Percentiles rank a stretch among this genome's conserved stretches.
These are phyloP conservation scores for Oceanodroma tethys DNA, from an alignment of 2,113 vertebrate genomes.

Conservation along the genomic window DNA sequence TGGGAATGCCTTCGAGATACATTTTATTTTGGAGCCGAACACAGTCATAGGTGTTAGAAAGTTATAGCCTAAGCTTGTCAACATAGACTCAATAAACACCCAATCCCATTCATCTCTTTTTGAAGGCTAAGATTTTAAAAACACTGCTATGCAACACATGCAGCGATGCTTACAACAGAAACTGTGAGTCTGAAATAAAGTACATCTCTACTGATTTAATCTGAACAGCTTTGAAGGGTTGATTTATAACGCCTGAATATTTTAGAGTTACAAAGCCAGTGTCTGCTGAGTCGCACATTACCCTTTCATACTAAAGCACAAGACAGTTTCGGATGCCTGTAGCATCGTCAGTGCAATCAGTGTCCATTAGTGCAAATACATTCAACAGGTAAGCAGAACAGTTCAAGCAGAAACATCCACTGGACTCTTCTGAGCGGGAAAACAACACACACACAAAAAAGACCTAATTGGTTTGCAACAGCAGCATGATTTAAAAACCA, in stretches of 20 bases:
- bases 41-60: background rate
- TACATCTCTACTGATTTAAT: background rate
- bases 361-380: background rate
- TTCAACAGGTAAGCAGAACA: background rate
- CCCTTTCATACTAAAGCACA: background rate
- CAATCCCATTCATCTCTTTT: background rate
- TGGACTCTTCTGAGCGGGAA: background rate
- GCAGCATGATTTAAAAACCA: background rate
- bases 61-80: background rate
- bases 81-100: background rate
- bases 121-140: background rate
- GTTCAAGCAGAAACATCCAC: background rate
- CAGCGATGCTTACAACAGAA: background rate
- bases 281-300: accelerated
- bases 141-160: accelerated
- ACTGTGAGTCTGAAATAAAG: background rate
- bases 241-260: background rate
- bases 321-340: background rate
- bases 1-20: background rate
- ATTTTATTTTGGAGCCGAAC: background rate
- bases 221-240: background rate
- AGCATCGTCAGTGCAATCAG: background rate
- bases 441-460: background rate
- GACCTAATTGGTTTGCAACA: background rate
- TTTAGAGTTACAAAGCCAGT: background rate